Base-by-base conservation (phyloP, 2,797 vertebrate species). In the Poecile montanus region DNA sequence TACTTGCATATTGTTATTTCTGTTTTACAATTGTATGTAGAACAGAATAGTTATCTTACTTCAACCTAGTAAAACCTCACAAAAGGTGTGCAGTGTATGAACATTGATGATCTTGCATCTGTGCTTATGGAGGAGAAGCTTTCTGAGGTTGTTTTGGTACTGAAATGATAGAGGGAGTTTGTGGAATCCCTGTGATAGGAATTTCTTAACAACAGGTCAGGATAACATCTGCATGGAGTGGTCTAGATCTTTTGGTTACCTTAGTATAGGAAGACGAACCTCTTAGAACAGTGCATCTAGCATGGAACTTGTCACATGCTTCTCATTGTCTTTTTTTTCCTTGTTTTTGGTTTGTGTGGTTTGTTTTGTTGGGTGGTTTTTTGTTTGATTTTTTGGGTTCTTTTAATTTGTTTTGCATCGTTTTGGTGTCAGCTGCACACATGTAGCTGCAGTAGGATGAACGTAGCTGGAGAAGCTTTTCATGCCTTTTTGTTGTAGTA, bases 261-360 rank as follows among this genome's bases (percentile, higher is more conserved):
- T 26, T 68, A 13, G 7, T 40, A 19, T 8, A 57, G 30, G 45
- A 79, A 53, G 38, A 23, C 53, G 16, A 65, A 53, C 15, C 5
- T 82, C 21, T 7, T 48, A 21, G 9, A 83, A 6, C 4, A 38
- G 15, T 27, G 6, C 2, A 26, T 85, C 38, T 71, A 29, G 15
- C 11, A 11, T 51, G 9, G 13, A 22, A 57, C 32, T 79, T 89
- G 36, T 80, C 34, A 42, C 9, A 8, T 0, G 12, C 4, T 7
- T 10, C 6, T 75, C 32, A 23, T 0, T 1, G 9, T 53, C 3
- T 12, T 62, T 51, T 29, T 45, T 45, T 11, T 12, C 6, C 54
- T 38, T 53, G 22, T 19, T 25, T 67, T 40, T n/a, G 8, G 10
- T 8, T 66, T 80, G 8, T 50, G 34, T 9, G 6, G 3, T 29